Evolutionary conservation across 2,113 vertebrate genomes (phyloP).

Genomic region (rat (Rattus norvegicus)): GRCr8 NC_086036.1:83668001-83668500

Average conservation of each 20-base stretch:
- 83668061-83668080: neutral
- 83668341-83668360: neutral
- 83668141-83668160: neutral
- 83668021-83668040: neutral
- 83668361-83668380: neutral
- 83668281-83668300: neutral
- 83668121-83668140: neutral
- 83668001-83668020: neutral
- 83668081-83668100: neutral
- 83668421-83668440: neutral
- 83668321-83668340: neutral
- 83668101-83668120: too few species aligned
- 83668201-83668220: neutral
- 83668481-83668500: neutral
- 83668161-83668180: neutral
- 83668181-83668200: neutral
- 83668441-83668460: neutral
- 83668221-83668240: neutral
- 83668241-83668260: rapidly evolving
- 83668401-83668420: too few species aligned
- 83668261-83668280: neutral
- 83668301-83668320: neutral
- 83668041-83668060: neutral
- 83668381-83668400: neutral
- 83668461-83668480: rapidly evolving